phyloP scores from a whole-genome alignment of 2,113 vertebrate species.

The Rhinopomastus cyanomelas region DNA sequence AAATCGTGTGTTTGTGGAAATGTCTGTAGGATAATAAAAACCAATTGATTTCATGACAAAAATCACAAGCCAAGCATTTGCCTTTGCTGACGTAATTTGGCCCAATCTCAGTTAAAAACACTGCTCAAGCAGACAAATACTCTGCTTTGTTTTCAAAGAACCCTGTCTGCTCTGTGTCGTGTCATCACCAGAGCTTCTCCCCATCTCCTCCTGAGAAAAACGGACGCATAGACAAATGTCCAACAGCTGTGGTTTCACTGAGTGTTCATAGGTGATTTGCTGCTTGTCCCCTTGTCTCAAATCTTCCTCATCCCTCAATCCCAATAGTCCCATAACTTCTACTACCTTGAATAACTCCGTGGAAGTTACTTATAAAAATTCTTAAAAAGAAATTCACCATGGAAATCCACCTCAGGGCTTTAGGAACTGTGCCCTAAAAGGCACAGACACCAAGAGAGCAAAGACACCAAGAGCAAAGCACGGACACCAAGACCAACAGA shows the following conservation, averaged over 20 bases:
- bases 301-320: background rate
- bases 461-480: background rate
- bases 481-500: background rate
- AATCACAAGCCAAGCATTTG: slow-evolving; percentile 48
- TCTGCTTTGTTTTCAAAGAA: slow-evolving; percentile 23
- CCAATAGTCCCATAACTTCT: background rate
- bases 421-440: background rate
- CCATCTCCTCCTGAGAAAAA: background rate
- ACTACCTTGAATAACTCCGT: background rate
- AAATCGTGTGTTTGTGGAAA: slow-evolving; percentile 11
- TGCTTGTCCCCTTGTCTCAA: background rate
- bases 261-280: background rate
- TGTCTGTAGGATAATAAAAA: slow-evolving; percentile 37
- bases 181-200: background rate
- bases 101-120: slow-evolving; percentile 14
- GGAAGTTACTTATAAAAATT: background rate
- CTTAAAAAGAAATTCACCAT: background rate
- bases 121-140: background rate
- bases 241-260: background rate
- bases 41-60: slow-evolving; percentile 59
- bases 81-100: slow-evolving; percentile 38
- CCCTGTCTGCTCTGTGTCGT: background rate
- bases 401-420: background rate
- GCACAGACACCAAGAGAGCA: too few relatives aligned
- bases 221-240: background rate